A percentile compares a stretch with the other conserved stretches of the same genome.
Conservation (phyloP, 1,140 invertebrate species). For the Sesamia nonagrioides region DNA sequence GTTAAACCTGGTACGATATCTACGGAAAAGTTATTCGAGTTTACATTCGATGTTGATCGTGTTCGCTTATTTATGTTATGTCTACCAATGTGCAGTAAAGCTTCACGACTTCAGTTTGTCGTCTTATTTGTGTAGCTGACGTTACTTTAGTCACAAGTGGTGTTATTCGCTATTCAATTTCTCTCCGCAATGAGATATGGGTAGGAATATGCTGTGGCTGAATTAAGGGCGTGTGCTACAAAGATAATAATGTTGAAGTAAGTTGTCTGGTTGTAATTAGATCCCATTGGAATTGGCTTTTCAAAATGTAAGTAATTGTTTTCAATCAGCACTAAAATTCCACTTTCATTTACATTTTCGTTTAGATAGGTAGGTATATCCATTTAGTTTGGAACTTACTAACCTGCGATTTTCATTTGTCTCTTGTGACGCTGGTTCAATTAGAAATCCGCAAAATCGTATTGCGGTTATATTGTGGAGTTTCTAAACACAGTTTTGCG, state of each 20-base stretch:
- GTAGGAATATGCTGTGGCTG: conserved; percentile 28
- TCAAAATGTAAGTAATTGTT: neutral
- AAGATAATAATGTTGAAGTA: conserved; percentile 52
- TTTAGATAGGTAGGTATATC: neutral
- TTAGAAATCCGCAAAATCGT: neutral
- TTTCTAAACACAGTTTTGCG: neutral
- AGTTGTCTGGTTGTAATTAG: conserved; percentile 31
- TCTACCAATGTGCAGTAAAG: conserved; percentile 22
- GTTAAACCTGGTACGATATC: conserved; percentile 35
- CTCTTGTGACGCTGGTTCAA: neutral
- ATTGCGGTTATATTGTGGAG: neutral
- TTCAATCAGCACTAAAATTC: neutral
- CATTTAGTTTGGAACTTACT: neutral
- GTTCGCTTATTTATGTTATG: conserved; percentile 37
- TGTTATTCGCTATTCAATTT: conserved; percentile 54
- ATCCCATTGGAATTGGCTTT: neutral
- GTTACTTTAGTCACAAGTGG: conserved; percentile 51
- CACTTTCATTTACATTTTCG: neutral
- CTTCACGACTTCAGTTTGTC: conserved; percentile 35
- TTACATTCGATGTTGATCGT: conserved; percentile 13
- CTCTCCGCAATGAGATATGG: conserved; percentile 52
- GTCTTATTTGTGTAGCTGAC: conserved; percentile 37
- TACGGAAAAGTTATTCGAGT: conserved; percentile 13
- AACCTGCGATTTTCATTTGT: neutral
- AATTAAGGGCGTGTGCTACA: conserved; percentile 51